Conservation (phyloP, 1,140 invertebrate genomes). For the Mercenaria mercenaria region DNA sequence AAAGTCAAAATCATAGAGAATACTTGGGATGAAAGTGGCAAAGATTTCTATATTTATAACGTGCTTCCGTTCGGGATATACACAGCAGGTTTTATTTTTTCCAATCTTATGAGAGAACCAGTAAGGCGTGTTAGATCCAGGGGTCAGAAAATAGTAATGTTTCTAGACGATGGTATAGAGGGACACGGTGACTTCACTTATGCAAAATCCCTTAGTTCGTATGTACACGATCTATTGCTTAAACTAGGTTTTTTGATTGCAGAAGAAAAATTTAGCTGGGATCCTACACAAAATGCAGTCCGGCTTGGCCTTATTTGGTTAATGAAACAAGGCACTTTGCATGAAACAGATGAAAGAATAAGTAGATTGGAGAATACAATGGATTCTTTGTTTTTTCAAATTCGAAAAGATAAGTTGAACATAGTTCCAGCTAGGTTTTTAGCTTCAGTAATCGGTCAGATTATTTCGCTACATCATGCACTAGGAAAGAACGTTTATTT, state of each 20-base stretch:
- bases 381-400: background rate
- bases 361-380: background rate
- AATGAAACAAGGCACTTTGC: background rate
- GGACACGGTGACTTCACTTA: background rate
- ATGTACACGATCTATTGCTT: background rate
- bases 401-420: background rate
- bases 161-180: constrained; percentile 63
- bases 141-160: constrained; percentile 53
- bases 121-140: constrained; percentile 21
- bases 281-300: background rate
- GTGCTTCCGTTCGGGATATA: background rate
- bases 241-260: constrained; percentile 46
- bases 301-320: constrained; percentile 57
- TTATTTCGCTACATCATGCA: constrained; percentile 44
- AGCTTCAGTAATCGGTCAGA: constrained; percentile 13
- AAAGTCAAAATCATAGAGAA: constrained; percentile 14
- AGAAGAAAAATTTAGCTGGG: constrained; percentile 56
- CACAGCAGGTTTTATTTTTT: background rate
- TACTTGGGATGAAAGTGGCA: constrained; percentile 44
- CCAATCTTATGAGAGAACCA: background rate
- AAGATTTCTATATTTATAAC: constrained; percentile 20
- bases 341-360: background rate
- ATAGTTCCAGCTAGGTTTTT: background rate
- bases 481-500: constrained; percentile 20
- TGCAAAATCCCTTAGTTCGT: background rate